Conservation (phyloP, 2,888 invertebrate genomes). For the Fragum whitleyi region DNA sequence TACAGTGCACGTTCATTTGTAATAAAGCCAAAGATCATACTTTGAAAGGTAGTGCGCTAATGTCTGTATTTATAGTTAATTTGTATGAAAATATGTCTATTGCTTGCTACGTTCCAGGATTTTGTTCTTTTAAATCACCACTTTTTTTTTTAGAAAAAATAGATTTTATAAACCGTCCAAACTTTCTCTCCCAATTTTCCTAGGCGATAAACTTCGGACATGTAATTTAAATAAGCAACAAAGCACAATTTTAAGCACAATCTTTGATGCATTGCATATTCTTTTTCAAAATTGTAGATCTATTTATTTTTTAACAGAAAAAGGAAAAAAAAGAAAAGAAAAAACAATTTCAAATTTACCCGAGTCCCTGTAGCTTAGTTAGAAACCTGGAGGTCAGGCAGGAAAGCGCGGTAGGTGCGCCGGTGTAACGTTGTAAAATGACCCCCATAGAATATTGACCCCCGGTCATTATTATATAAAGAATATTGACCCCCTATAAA, state of each 20-base stretch:
- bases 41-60: background rate
- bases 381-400: background rate
- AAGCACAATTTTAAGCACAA: background rate
- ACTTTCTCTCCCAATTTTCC: background rate
- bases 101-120: constrained; percentile 1
- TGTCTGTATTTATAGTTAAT: background rate
- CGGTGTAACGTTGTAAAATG: constrained; percentile 1
- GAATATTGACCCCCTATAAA: constrained; percentile 4
- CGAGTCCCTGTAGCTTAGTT: constrained; percentile 2
- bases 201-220: background rate
- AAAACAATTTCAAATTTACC: constrained; percentile 4
- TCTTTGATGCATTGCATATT: constrained; percentile 1
- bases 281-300: background rate
- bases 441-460: constrained; percentile 4
- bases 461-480: constrained; percentile 4
- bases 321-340: background rate
- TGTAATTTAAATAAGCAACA: constrained; percentile 4
- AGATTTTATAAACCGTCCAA: background rate
- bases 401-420: background rate
- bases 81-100: background rate
- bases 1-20: background rate
- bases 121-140: background rate
- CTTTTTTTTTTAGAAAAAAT: background rate
- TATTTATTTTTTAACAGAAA: background rate
- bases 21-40: background rate